phyloP scores from a whole-genome alignment of 2,888 invertebrate species.

The Oegoconia quadripuncta region DNA sequence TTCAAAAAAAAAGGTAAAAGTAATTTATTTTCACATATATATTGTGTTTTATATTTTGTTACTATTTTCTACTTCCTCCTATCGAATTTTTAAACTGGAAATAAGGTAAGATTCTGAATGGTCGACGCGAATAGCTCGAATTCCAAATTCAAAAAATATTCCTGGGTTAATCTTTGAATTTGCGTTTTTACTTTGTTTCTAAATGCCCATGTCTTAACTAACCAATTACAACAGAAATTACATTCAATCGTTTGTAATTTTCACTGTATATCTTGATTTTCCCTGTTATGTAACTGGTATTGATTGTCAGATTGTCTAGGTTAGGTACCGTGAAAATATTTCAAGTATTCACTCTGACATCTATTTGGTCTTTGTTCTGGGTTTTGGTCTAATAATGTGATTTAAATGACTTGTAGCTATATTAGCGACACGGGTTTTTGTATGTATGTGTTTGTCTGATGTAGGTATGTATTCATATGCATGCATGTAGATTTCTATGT shows the following conservation, averaged over 20 bases:
- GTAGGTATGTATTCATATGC: too few species aligned
- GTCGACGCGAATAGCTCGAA: constrained; percentile 13
- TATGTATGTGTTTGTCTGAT: too few species aligned
- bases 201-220: constrained; percentile 6
- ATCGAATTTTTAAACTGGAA: too few species aligned
- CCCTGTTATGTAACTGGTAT: constrained; percentile 16
- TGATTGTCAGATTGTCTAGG: constrained; percentile 8
- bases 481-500: too few species aligned
- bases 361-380: background rate
- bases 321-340: background rate
- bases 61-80: background rate
- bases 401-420: too few species aligned
- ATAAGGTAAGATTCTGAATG: constrained; percentile 18
- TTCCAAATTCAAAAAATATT: constrained; percentile 23
- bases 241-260: background rate
- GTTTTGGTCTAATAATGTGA: background rate
- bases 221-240: background rate
- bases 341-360: background rate
- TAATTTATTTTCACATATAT: background rate
- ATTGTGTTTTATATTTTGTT: constrained; percentile 9
- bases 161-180: constrained; percentile 14
- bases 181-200: background rate
- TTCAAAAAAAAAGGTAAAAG: constrained; percentile 36
- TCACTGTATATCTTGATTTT: background rate
- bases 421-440: too few species aligned